Evolutionary conservation across 2,113 vertebrate species (phyloP).

Genomic region (Boleophthalmus pectinirostris): DNA sequence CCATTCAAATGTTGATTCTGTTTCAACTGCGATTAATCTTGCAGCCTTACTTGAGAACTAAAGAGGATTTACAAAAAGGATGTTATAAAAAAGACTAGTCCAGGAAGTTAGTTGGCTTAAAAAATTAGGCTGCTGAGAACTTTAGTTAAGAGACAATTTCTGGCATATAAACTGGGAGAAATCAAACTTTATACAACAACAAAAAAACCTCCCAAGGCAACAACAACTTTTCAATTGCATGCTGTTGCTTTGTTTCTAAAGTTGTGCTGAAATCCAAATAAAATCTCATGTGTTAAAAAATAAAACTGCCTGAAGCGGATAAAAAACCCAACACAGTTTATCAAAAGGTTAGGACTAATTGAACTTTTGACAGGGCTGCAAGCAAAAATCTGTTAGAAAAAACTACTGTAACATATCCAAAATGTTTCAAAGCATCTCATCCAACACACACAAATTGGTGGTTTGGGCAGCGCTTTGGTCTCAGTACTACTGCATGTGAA

Average conservation of each 20-base stretch:
- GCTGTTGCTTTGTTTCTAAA: conserved; percentile 1
- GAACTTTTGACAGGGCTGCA: conserved; percentile 31
- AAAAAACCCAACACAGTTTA: conserved; percentile 24
- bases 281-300: conserved; percentile 13
- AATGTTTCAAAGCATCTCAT: conserved; percentile 6
- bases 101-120: background rate
- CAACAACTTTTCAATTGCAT: background rate
- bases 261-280: conserved; percentile 11
- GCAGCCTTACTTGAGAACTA: background rate
- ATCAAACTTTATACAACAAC: background rate
- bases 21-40: too few relatives aligned
- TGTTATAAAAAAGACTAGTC: background rate
- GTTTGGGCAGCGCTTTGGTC: conserved; percentile 7
- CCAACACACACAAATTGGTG: background rate
- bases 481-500: conserved; percentile 15
- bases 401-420: conserved; percentile 7
- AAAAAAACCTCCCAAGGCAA: background rate
- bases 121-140: background rate
- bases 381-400: conserved; percentile 21
- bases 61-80: background rate
- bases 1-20: too few relatives aligned
- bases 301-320: background rate
- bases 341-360: conserved; percentile 27
- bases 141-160: too few relatives aligned
- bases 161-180: too few relatives aligned